Conservation (phyloP, 2,113 vertebrate genomes). For the Barnardius zonarius region DNA sequence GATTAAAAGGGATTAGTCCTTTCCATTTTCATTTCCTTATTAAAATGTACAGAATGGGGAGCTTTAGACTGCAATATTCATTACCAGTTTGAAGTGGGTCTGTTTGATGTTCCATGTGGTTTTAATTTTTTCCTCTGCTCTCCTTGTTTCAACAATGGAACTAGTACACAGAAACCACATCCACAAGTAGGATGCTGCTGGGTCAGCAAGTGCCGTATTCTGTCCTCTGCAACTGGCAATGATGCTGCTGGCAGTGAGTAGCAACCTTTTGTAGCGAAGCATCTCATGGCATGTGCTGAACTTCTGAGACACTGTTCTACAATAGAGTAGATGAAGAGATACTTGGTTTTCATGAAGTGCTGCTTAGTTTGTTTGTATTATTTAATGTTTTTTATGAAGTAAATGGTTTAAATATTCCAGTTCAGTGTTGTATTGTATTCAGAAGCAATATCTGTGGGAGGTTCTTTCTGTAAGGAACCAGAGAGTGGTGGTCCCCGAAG, state of each 20-base stretch:
- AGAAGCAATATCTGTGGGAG: background rate
- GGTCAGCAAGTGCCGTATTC: background rate
- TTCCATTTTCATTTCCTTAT: background rate
- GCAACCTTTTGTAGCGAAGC: background rate
- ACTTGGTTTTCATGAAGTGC: background rate
- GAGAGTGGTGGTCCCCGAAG: background rate
- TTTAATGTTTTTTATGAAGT: background rate
- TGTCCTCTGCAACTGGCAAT: fast-evolving
- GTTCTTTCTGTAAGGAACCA: background rate
- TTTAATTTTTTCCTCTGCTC: background rate
- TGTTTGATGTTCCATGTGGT: background rate
- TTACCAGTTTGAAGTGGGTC: background rate
- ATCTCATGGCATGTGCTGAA: background rate
- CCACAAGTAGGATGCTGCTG: background rate
- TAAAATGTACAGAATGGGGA: background rate
- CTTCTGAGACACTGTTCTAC: background rate
- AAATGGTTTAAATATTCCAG: background rate
- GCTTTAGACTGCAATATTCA: background rate
- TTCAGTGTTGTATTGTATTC: background rate
- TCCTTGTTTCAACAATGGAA: background rate
- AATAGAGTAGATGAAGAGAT: background rate
- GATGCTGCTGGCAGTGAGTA: background rate
- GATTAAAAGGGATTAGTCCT: background rate
- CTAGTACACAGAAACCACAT: background rate
- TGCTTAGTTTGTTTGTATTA: background rate